Evolutionary conservation across 2,888 invertebrate species (phyloP).

Genomic region (Harpalus rubripes): DNA sequence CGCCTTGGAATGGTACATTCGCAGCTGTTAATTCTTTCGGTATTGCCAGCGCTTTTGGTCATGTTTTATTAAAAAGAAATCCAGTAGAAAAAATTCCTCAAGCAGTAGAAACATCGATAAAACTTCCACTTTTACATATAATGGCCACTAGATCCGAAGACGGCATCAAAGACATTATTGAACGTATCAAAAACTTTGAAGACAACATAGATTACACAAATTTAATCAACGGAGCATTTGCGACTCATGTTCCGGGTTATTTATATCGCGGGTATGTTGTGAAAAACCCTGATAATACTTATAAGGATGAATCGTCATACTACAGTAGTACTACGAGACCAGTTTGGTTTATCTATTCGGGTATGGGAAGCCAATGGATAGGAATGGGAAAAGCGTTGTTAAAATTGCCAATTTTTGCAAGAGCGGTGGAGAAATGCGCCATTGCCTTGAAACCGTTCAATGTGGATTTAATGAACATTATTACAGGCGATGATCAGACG

Average conservation of each 20-base stretch:
- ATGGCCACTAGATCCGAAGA: slow-evolving; percentile 93
- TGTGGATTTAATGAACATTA: slow-evolving; percentile 82
- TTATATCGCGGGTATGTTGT: slow-evolving; percentile 84
- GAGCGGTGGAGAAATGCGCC: slow-evolving; percentile 82
- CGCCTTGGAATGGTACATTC: slow-evolving; percentile 91
- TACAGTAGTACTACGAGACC: slow-evolving; percentile 77
- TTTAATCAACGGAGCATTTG: slow-evolving; percentile 78
- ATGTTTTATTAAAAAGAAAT: slow-evolving; percentile 89
- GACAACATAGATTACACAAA: slow-evolving; percentile 78
- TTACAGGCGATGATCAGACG: slow-evolving; percentile 79
- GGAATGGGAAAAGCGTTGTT: slow-evolving; percentile 85
- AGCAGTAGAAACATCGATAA: slow-evolving; percentile 74
- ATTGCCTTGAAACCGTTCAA: slow-evolving; percentile 81
- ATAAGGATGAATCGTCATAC: slow-evolving; percentile 74
- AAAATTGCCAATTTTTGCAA: slow-evolving; percentile 83
- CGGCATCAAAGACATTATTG: slow-evolving; percentile 84
- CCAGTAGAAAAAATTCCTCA: slow-evolving; percentile 74
- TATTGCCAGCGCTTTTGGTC: slow-evolving; percentile 97
- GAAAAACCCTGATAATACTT: neutral
- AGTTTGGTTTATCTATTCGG: slow-evolving; percentile 85
- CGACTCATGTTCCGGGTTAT: slow-evolving; percentile 80
- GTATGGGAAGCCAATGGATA: slow-evolving; percentile 88
- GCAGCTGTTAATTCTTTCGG: slow-evolving; percentile 97
- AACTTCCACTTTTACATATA: slow-evolving; percentile 83
- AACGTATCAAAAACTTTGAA: slow-evolving; percentile 73